phyloP scores from a whole-genome alignment of 2,797 vertebrate species.

The Danio albolineatus region DNA sequence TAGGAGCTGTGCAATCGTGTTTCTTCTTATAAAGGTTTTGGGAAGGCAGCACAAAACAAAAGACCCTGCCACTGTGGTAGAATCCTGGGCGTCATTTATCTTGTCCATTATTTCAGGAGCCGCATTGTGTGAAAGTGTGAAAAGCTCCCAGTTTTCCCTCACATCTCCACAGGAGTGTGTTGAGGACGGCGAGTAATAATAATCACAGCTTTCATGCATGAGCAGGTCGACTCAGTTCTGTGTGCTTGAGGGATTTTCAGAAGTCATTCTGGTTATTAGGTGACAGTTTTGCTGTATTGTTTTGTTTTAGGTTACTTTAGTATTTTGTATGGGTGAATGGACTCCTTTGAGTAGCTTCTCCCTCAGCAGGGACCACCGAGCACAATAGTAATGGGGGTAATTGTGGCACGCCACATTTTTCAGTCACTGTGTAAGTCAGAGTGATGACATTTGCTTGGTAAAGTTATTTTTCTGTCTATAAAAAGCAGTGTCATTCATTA shows the following conservation, averaged over 20 bases:
- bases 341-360: background rate
- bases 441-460: background rate
- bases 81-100: slow-evolving; percentile 73
- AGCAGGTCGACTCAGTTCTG: slow-evolving; percentile 74
- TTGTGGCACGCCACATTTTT: background rate
- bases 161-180: slow-evolving; percentile 62
- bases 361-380: background rate
- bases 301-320: slow-evolving; percentile 33
- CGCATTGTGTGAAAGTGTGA: slow-evolving; percentile 75
- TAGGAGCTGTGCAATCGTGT: slow-evolving; percentile 4
- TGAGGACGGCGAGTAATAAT: slow-evolving; percentile 74
- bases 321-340: background rate
- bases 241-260: slow-evolving; percentile 71
- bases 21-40: slow-evolving; percentile 28
- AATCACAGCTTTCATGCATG: slow-evolving; percentile 82
- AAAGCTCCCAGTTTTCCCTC: slow-evolving; percentile 66
- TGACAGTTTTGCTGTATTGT: slow-evolving; percentile 21
- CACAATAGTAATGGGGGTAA: background rate
- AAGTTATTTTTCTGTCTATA: background rate
- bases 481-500: background rate
- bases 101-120: slow-evolving; percentile 72
- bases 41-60: slow-evolving; percentile 8
- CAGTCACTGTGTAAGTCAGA: background rate
- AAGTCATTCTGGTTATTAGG: slow-evolving; percentile 49
- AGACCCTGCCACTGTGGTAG: slow-evolving; percentile 61